Evolutionary conservation across 2,888 invertebrate genomes (phyloP).

Genomic region (Myopa testacea): DNA sequence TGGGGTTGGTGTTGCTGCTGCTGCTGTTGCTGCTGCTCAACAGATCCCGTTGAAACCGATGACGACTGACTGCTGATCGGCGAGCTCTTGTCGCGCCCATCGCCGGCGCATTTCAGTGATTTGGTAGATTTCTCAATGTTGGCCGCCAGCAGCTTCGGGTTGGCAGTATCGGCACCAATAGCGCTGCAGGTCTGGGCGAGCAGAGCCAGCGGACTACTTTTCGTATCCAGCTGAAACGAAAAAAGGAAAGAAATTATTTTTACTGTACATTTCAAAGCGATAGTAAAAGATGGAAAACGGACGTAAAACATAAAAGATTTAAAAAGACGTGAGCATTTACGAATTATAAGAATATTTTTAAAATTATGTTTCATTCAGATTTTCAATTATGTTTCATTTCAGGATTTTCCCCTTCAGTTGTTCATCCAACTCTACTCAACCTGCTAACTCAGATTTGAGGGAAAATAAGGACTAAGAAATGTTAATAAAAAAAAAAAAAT

Average conservation of each 20-base stretch:
- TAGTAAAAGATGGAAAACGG: no score
- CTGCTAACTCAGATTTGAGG: no score
- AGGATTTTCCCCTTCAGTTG: no score
- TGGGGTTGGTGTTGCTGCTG: conserved; percentile 53
- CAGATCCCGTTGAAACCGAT: conserved; percentile 69
- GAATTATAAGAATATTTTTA: no score
- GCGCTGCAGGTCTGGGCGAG: conserved; percentile 98
- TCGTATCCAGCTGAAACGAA: conserved; percentile 93
- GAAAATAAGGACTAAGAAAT: no score
- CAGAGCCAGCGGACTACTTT: conserved; percentile 95
- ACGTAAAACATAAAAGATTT: no score
- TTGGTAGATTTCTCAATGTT: conserved; percentile 79
- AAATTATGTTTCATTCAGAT: no score
- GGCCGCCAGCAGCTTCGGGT: conserved; percentile 80
- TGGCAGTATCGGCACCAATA: conserved; percentile 90
- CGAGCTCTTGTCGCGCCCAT: conserved; percentile 74
- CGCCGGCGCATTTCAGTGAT: conserved; percentile 67
- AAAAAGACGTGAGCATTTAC: no score
- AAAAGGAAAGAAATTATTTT: conserved; percentile 52
- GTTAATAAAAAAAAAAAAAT: no score
- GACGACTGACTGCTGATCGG: conserved; percentile 67
- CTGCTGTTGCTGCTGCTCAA: conserved; percentile 57
- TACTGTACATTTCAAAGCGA: background rate
- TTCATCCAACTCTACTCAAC: no score
- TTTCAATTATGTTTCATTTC: no score